phyloP scores from a whole-genome alignment of 1,140 invertebrate species.

The Psix sp. region DNA sequence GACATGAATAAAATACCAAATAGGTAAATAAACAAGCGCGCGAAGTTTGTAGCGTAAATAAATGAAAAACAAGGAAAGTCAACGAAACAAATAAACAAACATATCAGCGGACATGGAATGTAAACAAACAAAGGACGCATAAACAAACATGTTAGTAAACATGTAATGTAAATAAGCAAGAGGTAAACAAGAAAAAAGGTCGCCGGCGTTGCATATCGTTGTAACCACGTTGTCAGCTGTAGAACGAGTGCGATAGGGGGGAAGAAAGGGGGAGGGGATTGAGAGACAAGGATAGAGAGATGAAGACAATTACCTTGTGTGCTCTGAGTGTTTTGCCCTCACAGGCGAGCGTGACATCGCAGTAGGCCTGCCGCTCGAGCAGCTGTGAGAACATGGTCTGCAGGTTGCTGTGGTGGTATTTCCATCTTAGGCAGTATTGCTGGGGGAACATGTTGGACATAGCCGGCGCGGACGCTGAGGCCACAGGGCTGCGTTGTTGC shows the following conservation, averaged over 20 bases:
- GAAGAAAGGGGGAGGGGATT: neutral
- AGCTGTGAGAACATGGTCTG: conserved; percentile 93
- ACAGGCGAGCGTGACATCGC: conserved; percentile 93
- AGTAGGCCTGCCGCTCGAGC: conserved; percentile 90
- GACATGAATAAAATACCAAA: no score
- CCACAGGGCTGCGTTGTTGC: conserved; percentile 68
- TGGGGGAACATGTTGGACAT: conserved; percentile 83
- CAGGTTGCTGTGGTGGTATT: conserved; percentile 92
- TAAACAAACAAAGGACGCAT: no score
- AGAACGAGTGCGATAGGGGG: neutral
- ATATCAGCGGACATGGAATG: no score
- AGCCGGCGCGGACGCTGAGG: conserved; percentile 61
- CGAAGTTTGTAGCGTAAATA: no score
- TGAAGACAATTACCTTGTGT: conserved; percentile 83
- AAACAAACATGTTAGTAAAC: no score
- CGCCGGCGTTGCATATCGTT: conserved; percentile 15
- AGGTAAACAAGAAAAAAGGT: no score
- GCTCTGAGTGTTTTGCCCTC: conserved; percentile 91
- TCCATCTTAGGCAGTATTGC: conserved; percentile 94
- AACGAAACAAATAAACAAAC: no score
- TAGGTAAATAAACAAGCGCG: no score
- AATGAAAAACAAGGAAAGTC: no score
- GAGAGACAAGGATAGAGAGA: neutral
- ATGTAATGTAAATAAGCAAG: no score
- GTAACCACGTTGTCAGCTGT: conserved; percentile 18